Conservation (phyloP, 2,797 vertebrate genomes). For the Protosalanx chinensis region DNA sequence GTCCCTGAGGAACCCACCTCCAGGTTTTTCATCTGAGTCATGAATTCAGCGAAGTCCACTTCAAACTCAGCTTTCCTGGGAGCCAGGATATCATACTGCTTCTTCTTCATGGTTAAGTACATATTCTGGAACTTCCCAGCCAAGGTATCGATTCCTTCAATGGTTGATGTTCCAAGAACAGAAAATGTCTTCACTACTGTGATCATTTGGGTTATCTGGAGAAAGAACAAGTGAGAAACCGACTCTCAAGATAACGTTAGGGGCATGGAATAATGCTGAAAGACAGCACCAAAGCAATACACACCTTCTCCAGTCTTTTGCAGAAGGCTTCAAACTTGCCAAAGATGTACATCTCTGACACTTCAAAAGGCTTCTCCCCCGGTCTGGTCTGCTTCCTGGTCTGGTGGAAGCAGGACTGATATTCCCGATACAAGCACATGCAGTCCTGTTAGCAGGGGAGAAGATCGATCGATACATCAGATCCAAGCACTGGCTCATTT, state of each 20-base stretch:
- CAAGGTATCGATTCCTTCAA: conserved; percentile 78
- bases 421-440: conserved; percentile 73
- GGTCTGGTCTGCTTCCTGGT: conserved; percentile 62
- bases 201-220: conserved; percentile 79
- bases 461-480: conserved; percentile 1
- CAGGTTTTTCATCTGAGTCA: conserved; percentile 68
- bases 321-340: conserved; percentile 79
- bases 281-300: background rate
- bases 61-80: conserved; percentile 76
- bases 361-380: conserved; percentile 70
- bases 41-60: conserved; percentile 73
- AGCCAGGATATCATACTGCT: conserved; percentile 75
- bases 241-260: background rate
- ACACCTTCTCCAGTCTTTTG: conserved; percentile 79
- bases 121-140: conserved; percentile 75
- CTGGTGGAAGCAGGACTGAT: conserved; percentile 76
- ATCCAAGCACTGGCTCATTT: background rate
- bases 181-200: conserved; percentile 71
- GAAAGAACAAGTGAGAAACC: conserved; percentile 36
- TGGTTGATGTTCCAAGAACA: conserved; percentile 69
- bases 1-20: conserved; percentile 63
- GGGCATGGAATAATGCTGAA: background rate
- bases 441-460: conserved; percentile 67
- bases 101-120: conserved; percentile 72
- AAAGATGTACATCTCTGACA: conserved; percentile 81